phyloP scores from a whole-genome alignment of 1,140 invertebrate species.

The Cyclina sinensis region DNA sequence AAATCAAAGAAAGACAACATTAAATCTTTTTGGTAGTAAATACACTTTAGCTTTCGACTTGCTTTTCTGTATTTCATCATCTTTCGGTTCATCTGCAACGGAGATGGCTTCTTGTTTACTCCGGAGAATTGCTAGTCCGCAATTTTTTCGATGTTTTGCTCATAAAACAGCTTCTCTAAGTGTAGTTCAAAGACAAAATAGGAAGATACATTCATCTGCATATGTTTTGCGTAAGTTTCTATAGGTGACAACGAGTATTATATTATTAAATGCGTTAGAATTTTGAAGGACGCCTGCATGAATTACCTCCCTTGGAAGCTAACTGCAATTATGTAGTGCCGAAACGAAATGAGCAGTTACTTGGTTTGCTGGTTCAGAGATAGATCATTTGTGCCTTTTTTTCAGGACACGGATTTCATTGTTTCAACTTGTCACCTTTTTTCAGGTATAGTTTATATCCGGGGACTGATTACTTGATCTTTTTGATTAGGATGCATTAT shows the following conservation, averaged over 20 bases:
- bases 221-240: neutral
- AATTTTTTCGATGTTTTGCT: neutral
- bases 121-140: neutral
- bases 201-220: conserved; percentile 14
- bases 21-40: too few relatives aligned
- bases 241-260: neutral
- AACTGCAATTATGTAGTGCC: too few relatives aligned
- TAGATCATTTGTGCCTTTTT: too few relatives aligned
- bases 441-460: too few relatives aligned
- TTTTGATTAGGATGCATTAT: too few relatives aligned
- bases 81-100: neutral
- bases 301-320: conserved; percentile 40
- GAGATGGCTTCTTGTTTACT: conserved; percentile 27
- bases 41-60: too few relatives aligned
- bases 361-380: too few relatives aligned
- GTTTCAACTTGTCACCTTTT: too few relatives aligned
- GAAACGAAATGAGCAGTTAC: too few relatives aligned
- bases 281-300: conserved; percentile 14
- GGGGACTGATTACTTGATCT: too few relatives aligned
- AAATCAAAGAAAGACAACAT: too few relatives aligned
- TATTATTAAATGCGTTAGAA: neutral
- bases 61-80: neutral
- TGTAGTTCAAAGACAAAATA: neutral
- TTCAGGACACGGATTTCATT: too few relatives aligned
- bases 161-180: neutral